phyloP scores from a whole-genome alignment of 2,888 invertebrate species.

The Poecilus cupreus region DNA sequence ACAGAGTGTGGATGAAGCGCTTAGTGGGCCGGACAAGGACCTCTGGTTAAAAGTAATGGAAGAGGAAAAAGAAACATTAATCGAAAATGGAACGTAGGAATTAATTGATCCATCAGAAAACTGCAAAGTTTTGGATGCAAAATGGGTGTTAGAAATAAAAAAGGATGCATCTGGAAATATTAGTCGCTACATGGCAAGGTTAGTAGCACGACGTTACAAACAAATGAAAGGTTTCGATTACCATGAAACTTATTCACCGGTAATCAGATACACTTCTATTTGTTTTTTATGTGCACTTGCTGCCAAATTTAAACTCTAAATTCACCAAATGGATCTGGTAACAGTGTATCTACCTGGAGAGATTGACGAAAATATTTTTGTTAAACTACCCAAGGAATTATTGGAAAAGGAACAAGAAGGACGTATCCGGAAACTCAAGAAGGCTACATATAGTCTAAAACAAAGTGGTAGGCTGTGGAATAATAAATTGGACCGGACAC shows the following conservation, averaged over 20 bases:
- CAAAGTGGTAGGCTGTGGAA: conserved; percentile 60
- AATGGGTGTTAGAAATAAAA: no score
- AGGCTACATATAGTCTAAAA: conserved; percentile 62
- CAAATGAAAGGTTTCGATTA: conserved; percentile 65
- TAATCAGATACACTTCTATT: conserved; percentile 62
- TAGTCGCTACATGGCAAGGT: no score
- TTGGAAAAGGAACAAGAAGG: neutral
- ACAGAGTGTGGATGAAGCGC: no score
- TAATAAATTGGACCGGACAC: conserved; percentile 50
- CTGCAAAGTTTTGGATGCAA: no score
- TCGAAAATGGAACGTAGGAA: no score
- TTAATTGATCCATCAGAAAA: no score
- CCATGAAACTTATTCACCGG: conserved; percentile 65
- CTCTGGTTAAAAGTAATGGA: no score
- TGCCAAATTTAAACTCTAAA: conserved; percentile 61
- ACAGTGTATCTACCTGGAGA: conserved; percentile 65
- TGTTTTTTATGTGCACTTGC: conserved; percentile 63
- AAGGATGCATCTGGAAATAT: no score
- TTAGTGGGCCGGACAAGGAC: no score
- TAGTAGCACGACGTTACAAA: no score
- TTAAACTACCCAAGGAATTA: conserved; percentile 61
- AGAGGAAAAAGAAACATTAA: no score
- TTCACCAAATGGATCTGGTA: conserved; percentile 65
- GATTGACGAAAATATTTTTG: conserved; percentile 64
- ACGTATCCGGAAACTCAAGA: conserved; percentile 61